Percentiles rank a stretch among this genome's conserved stretches.
These are phyloP conservation scores for Bemisia tabaci DNA, from an alignment of 1,140 invertebrate species.

Conservation along the genomic window DNA sequence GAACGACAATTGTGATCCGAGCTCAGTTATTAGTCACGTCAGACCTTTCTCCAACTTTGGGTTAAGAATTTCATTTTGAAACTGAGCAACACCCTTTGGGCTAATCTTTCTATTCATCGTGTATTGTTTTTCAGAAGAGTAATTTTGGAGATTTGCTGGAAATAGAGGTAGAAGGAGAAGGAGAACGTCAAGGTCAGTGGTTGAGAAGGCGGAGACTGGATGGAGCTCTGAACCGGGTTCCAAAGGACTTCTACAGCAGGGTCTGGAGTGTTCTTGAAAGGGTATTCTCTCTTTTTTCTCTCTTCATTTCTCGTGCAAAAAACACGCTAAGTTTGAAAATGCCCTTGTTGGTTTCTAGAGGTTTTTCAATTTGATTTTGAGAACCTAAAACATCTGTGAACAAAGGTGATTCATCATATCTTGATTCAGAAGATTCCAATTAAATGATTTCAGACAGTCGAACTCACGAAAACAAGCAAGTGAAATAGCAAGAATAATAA, in stretches of 20 bases:
- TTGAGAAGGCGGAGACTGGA: conserved; percentile 80
- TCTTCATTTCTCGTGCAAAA: background rate
- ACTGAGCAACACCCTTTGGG: no score
- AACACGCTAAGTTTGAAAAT: background rate
- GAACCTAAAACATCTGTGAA: no score
- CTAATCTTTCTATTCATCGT: conserved; percentile 2
- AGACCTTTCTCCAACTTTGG: no score
- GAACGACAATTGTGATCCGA: no score
- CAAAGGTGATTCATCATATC: no score
- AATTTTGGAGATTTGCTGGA: conserved; percentile 56
- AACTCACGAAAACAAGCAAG: no score
- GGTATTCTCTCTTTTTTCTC: no score
- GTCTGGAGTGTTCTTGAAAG: conserved; percentile 85
- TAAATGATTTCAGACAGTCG: no score
- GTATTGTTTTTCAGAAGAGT: conserved; percentile 43
- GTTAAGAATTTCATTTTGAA: no score
- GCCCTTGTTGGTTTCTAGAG: background rate
- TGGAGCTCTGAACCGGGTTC: conserved; percentile 93
- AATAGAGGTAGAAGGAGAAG: conserved; percentile 43
- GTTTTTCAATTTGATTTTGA: conserved; percentile 26
- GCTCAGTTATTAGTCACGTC: no score
- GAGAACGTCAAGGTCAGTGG: conserved; percentile 93
- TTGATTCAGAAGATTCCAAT: no score
- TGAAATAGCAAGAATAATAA: no score
- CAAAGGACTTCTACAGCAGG: conserved; percentile 86